Base-by-base conservation (phyloP, 2,797 vertebrate genomes). In the Manis javanica region DNA sequence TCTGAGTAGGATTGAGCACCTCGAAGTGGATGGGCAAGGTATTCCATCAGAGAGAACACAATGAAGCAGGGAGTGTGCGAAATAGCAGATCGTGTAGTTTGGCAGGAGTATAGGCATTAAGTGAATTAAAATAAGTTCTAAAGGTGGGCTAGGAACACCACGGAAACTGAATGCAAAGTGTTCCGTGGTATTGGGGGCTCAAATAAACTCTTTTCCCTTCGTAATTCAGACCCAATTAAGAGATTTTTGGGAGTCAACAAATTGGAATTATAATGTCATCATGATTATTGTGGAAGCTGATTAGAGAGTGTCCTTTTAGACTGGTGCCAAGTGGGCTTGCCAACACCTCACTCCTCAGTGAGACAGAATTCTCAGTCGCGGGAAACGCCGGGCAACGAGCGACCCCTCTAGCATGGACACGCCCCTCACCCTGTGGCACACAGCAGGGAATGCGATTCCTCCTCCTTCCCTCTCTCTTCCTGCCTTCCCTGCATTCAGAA, bases 241-340 rank as follows among this genome's bases (percentile, higher is more conserved):
- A 26, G 64, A 71, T 64, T 21, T 21, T 53, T 21, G 57, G 16
- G 8, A 46, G 9, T 79, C 18, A 72, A 46, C 37, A 96, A 39
- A 81, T 8, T 85, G 26, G 8, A 24, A 37, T 94, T 53, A 59
- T 37, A 57, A 16, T 57, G 29, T 53, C 26, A 46, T 87, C 19
- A 29, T 55, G 63, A 53, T 37, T 69, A 87, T 6, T 34, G 5
- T 82, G 24, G 90, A 51, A 61, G 5, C 23, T 66, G 42, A 23
- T 61, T 49, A 16, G 31, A 93, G 46, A 61, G 59, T 37, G 49
- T 13, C 19, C 49, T 97, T 96, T 23, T 57, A 55, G 49, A 51
- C 10, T 14, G 9, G 39, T 77, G 37, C 78, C 89, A 29, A 14
- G 8, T 23, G 46, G 23, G 26, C 29, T 37, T 53, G 29, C 31